Percentiles rank a stretch among this genome's conserved stretches.
Evolutionary conservation across 2,888 invertebrate species (phyloP).

Genomic region (Bibio marci): DNA sequence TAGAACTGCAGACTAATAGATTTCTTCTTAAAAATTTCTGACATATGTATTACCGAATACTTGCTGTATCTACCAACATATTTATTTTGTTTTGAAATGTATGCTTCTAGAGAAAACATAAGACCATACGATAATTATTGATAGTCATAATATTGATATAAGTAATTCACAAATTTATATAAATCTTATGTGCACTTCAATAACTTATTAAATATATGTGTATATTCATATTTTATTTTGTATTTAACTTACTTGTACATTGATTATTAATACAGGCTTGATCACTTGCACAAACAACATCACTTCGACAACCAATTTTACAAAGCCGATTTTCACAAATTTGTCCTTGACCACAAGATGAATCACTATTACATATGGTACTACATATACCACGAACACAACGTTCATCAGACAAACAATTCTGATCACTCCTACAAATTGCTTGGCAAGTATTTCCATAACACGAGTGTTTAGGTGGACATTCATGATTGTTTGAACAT

Average conservation of each 20-base stretch:
- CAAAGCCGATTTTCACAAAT: constrained; percentile 79
- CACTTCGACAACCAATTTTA: constrained; percentile 72
- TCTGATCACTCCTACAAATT: constrained; percentile 61
- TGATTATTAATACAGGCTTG: constrained; percentile 69
- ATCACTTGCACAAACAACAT: constrained; percentile 54
- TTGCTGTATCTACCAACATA: no score
- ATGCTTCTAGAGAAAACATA: no score
- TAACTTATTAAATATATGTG: no score
- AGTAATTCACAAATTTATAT: no score
- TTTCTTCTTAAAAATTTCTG: no score
- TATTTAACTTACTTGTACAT: constrained; percentile 49
- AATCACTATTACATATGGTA: constrained; percentile 64
- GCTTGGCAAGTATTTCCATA: constrained; percentile 62
- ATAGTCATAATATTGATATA: no score
- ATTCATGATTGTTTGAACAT: constrained; percentile 50
- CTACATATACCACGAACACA: constrained; percentile 72
- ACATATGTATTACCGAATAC: no score
- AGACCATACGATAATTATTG: no score
- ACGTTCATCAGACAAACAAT: constrained; percentile 71
- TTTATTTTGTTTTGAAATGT: no score
- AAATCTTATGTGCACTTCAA: no score
- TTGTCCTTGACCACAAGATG: constrained; percentile 60
- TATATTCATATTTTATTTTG: no score
- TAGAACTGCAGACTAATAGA: no score
- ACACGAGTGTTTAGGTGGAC: constrained; percentile 53